Percentiles rank a stretch among this genome's conserved stretches.
These are phyloP conservation scores for Tachysurus fulvidraco DNA, from an alignment of 2,113 vertebrate genomes.

Conservation along the genomic window DNA sequence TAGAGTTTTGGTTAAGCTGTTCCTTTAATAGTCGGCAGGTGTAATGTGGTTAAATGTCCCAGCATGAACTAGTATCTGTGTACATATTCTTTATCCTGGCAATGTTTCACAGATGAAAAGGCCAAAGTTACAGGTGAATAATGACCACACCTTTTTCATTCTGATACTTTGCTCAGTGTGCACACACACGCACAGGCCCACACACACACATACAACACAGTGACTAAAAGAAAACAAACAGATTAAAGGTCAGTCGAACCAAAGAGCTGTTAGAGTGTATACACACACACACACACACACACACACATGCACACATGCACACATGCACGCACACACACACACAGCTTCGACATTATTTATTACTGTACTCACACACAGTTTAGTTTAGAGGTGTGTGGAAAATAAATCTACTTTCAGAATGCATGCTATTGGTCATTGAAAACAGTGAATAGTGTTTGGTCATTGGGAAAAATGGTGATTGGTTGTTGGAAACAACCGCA, in stretches of 20 bases:
- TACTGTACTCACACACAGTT: background rate
- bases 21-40: conserved; percentile 12
- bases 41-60: background rate
- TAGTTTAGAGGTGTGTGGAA: background rate
- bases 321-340: background rate
- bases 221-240: conserved; percentile 18
- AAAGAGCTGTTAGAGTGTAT: background rate
- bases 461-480: background rate
- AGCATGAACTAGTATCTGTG: background rate
- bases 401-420: background rate
- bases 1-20: background rate
- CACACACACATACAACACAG: background rate
- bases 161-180: conserved; percentile 14
- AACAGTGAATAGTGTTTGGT: background rate
- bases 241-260: conserved; percentile 21
- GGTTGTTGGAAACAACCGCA: background rate
- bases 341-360: background rate
- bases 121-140: conserved; percentile 4
- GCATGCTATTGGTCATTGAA: background rate
- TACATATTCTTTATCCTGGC: conserved; percentile 1
- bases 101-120: conserved; percentile 15
- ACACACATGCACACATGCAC: background rate
- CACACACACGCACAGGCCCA: background rate
- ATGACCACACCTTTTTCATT: background rate
- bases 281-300: background rate